Percentiles rank a stretch among this genome's conserved stretches.
phyloP scores from a whole-genome alignment of 2,113 vertebrate species.

The Asarcornis scutulata region DNA sequence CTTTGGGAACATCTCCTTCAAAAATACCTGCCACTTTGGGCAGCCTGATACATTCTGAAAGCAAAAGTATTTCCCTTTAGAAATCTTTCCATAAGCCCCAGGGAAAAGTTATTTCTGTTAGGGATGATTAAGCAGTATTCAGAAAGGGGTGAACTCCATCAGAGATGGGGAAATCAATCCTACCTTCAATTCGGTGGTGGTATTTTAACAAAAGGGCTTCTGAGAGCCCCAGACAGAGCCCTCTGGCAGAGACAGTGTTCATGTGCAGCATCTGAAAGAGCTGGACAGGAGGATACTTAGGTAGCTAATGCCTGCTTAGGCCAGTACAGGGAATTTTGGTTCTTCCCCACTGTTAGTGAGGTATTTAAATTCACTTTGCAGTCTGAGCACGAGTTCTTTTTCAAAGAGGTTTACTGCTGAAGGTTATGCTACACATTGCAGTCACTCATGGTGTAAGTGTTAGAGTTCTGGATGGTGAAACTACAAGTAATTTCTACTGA shows the following conservation, averaged over 20 bases:
- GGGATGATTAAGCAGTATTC: constrained; percentile 22
- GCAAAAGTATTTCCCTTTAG: not conserved
- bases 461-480: constrained; percentile 43
- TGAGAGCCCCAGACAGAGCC: not conserved
- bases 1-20: not conserved
- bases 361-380: constrained; percentile 58
- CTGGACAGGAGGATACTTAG: not conserved
- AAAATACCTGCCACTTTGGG: constrained; percentile 9
- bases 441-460: constrained; percentile 36
- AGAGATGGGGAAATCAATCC: not conserved
- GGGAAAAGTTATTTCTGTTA: constrained; percentile 18
- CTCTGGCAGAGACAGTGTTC: not conserved
- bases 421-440: constrained; percentile 54
- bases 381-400: constrained; percentile 52
- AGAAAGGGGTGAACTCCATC: not conserved
- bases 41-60: not conserved
- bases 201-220: not conserved
- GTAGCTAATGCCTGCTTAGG: not conserved
- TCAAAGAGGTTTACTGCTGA: constrained; percentile 54
- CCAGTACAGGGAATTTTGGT: not conserved
- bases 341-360: not conserved
- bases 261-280: not conserved
- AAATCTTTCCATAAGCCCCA: constrained; percentile 9
- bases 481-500: constrained; percentile 10
- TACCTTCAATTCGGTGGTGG: not conserved